Evolutionary conservation across 2,888 invertebrate species (phyloP).

Genomic region (Acronicta alni): DNA sequence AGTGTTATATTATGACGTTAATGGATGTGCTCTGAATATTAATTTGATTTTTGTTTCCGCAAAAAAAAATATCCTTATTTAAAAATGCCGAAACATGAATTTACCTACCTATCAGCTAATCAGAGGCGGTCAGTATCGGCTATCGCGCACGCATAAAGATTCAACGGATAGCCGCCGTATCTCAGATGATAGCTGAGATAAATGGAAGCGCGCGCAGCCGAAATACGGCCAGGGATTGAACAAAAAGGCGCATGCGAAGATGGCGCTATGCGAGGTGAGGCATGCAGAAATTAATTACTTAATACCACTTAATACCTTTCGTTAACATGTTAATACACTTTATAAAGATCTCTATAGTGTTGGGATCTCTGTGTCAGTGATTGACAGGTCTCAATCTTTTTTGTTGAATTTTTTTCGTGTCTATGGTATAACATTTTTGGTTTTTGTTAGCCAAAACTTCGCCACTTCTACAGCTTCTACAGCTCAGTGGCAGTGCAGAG

Average conservation of each 20-base stretch:
- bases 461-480: too few relatives aligned
- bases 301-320: background rate
- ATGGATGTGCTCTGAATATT: too few relatives aligned
- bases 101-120: conserved; percentile 78
- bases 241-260: conserved; percentile 80
- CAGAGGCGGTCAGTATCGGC: conserved; percentile 68
- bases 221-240: conserved; percentile 79
- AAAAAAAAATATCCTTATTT: conserved; percentile 27
- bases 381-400: too few relatives aligned
- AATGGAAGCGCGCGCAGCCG: conserved; percentile 83
- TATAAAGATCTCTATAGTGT: too few relatives aligned
- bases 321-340: background rate
- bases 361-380: too few relatives aligned
- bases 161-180: conserved; percentile 79
- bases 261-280: conserved; percentile 58
- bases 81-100: conserved; percentile 56
- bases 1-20: too few relatives aligned
- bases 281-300: conserved; percentile 7
- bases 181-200: conserved; percentile 85
- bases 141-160: conserved; percentile 81
- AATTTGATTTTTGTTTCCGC: background rate
- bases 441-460: too few relatives aligned
- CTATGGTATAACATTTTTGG: too few relatives aligned
- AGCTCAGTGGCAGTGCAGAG: too few relatives aligned
- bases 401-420: too few relatives aligned